Evolutionary conservation across 1,140 invertebrate genomes (phyloP).

Genomic region (Hycleus phaleratus): DNA sequence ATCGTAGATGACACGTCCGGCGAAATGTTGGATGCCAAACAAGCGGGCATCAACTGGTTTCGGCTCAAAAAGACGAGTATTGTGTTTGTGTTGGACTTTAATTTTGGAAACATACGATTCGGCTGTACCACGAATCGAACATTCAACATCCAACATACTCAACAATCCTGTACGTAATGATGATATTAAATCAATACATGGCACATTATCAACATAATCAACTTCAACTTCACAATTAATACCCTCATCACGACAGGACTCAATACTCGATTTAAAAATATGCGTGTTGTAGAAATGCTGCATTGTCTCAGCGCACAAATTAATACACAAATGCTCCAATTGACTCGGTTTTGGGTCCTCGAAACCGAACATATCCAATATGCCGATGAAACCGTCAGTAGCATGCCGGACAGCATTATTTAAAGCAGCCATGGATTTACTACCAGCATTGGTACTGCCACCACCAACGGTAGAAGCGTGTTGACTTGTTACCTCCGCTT

Average conservation of each 20-base stretch:
- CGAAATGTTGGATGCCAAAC: slow-evolving; percentile 89
- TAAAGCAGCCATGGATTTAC: slow-evolving; percentile 83
- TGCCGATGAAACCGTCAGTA: slow-evolving; percentile 92
- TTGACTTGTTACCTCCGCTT: slow-evolving; percentile 70
- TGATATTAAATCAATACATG: slow-evolving; percentile 91
- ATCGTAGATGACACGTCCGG: slow-evolving; percentile 82
- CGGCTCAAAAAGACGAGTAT: slow-evolving; percentile 64
- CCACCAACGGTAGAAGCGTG: slow-evolving; percentile 76
- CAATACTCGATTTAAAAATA: slow-evolving; percentile 90
- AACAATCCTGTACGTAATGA: slow-evolving; percentile 84
- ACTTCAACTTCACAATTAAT: slow-evolving; percentile 86
- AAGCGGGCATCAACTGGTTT: slow-evolving; percentile 68
- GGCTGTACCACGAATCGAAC: slow-evolving; percentile 75
- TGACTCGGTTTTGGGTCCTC: slow-evolving; percentile 86
- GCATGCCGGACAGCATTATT: slow-evolving; percentile 88
- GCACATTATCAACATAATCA: slow-evolving; percentile 92
- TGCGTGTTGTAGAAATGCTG: slow-evolving; percentile 97
- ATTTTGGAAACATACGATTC: slow-evolving; percentile 85
- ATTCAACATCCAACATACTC: slow-evolving; percentile 90
- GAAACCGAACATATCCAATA: slow-evolving; percentile 93
- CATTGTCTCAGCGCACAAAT: slow-evolving; percentile 93
- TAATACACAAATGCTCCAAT: slow-evolving; percentile 89
- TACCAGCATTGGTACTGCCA: slow-evolving; percentile 62
- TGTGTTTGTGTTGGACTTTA: slow-evolving; percentile 74
- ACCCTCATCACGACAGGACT: slow-evolving; percentile 88